Evolutionary conservation across 30 jellyfish, hydroid and myxozoan species (phyloP), one percentile per base, ranked within the genome.

Genomic region (Turritopsis rubra): DNA sequence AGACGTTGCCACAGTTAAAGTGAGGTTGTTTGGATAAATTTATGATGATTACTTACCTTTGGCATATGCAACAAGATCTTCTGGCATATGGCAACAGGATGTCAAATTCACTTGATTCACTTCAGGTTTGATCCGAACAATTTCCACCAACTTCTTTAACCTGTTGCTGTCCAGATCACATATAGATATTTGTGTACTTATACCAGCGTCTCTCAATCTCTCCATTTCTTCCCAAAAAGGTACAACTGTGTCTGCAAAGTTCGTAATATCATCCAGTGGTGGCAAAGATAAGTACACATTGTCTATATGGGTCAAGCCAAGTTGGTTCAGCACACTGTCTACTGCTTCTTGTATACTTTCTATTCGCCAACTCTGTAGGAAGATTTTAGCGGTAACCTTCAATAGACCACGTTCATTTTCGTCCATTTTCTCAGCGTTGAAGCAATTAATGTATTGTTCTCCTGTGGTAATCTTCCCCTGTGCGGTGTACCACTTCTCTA

Each of bases 31-130:
- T 54, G 18, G 18, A 16, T 54, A n/a, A 54, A 16, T 54, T 54
- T 18, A 18, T 54, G n/a, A 41, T 41, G 60, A 13, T 41, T 7
- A 9, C 77, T n/a, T 26, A 80, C 87, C 87, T 80, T 80, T 80
- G 65, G 87, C 87, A 21, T 80, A 80, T 31, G 78, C 53, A 18
- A 80, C 87, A 81, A 80, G 53, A 53, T 60, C 90, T 52, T 83
- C 90, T 19, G 90, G 90, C 90, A 83, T 83, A 60, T 83, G 90
- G 31, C 90, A 83, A 52, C 90, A 83, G 22, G 90, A 83, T 25
- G 90, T 83, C 23, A 83, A 54, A 53, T 83, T 83, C 53, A 83
- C 90, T 30, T 83, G 90, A 25, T 83, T 83, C 52, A 83, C 90
- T 52, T 83, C 90, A 9, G 90, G 90, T 22, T 54, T 72, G 79